Evolutionary conservation across 2,113 vertebrate species (phyloP).

Genomic region (Neodontobutis hainanensis): DNA sequence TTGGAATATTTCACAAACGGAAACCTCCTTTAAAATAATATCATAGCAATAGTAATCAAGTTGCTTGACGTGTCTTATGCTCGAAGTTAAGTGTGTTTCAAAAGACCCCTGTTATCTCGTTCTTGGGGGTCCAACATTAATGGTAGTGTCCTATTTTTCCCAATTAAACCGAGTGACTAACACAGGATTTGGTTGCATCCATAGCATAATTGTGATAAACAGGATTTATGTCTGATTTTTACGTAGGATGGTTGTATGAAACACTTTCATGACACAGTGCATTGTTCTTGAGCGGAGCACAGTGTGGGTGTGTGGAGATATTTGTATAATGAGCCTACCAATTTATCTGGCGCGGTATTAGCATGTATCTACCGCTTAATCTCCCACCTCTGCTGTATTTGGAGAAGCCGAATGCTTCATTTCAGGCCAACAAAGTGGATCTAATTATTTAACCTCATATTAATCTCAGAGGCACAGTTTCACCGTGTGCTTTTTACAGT

Average conservation of each 20-base stretch:
- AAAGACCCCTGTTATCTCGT: too few species aligned
- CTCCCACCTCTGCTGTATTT: constrained; percentile 38
- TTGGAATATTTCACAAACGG: too few species aligned
- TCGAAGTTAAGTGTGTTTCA: too few species aligned
- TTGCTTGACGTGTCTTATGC: too few species aligned
- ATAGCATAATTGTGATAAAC: neutral
- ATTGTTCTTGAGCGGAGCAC: constrained; percentile 53
- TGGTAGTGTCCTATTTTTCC: too few species aligned
- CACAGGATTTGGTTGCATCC: too few species aligned
- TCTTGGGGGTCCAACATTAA: too few species aligned
- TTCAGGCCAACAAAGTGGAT: constrained; percentile 31
- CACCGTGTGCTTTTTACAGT: neutral
- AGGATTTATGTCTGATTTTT: neutral
- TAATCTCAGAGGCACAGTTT: neutral
- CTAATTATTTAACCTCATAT: constrained; percentile 17
- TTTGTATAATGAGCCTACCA: constrained; percentile 43
- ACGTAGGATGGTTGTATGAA: neutral
- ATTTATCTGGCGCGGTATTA: constrained; percentile 26
- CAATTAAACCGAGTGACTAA: too few species aligned
- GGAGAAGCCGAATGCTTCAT: constrained; percentile 27
- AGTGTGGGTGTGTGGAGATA: constrained; percentile 60
- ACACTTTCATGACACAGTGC: constrained; percentile 9
- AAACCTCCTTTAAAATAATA: too few species aligned
- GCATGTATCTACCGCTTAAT: constrained; percentile 42
- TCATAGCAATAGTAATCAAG: too few species aligned